Percentiles rank a stretch among this genome's conserved stretches.
Evolutionary conservation across 1,140 invertebrate species (phyloP).

Genomic region (Leptoteleia sp.): DNA sequence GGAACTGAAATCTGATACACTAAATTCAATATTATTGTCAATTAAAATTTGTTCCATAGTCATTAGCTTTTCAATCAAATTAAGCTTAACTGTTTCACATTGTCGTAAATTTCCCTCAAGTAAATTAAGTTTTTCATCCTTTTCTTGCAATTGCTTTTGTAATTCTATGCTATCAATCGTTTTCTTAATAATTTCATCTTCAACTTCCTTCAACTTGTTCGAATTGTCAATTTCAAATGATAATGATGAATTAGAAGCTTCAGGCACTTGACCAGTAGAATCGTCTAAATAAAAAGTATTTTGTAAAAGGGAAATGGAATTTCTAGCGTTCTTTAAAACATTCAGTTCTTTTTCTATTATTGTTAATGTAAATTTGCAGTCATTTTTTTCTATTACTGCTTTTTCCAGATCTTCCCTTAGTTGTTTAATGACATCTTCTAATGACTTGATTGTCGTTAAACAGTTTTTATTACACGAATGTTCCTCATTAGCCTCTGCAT

Average conservation of each 20-base stretch:
- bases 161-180: slow-evolving; percentile 23
- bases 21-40: slow-evolving; percentile 12
- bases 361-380: slow-evolving; percentile 59
- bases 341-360: slow-evolving; percentile 48
- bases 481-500: slow-evolving; percentile 40
- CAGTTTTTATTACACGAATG: slow-evolving; percentile 18
- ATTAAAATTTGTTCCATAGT: slow-evolving; percentile 34
- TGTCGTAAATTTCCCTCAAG: slow-evolving; percentile 15
- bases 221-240: slow-evolving; percentile 7
- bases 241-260: background rate
- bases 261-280: background rate
- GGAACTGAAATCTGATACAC: background rate
- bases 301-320: slow-evolving; percentile 20
- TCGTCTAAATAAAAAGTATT: background rate
- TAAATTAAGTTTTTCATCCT: slow-evolving; percentile 19
- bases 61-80: slow-evolving; percentile 25
- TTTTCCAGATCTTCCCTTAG: slow-evolving; percentile 60
- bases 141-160: slow-evolving; percentile 17
- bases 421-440: slow-evolving; percentile 53
- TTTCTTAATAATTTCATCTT: slow-evolving; percentile 5
- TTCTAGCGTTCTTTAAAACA: slow-evolving; percentile 31
- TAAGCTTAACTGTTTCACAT: slow-evolving; percentile 16
- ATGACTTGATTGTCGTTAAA: slow-evolving; percentile 36
- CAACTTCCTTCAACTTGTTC: slow-evolving; percentile 16
- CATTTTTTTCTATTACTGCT: slow-evolving; percentile 65